Base-by-base conservation (phyloP, 2,797 vertebrate species). In the Mico argentatus region DNA sequence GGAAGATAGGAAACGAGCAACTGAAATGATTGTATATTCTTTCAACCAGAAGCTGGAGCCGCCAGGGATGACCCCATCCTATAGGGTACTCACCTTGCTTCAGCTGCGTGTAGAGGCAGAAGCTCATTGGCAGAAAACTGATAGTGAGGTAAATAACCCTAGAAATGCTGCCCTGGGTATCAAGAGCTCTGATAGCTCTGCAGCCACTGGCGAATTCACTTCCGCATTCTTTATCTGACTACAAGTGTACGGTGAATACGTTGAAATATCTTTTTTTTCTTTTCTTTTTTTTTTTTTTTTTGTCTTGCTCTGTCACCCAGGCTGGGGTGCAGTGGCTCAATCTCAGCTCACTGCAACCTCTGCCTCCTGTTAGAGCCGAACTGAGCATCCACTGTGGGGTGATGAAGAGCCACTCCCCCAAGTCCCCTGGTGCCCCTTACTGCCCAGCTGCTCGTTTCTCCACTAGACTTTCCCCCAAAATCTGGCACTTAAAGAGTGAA, bases 41-140 rank as follows among this genome's bases (percentile, higher is more conserved):
- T 57, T 26, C 57, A 4, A 3, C 1, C 12, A 46, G 10, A 9
- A 24, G 27, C n/a, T 1, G 2, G 9, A 19, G 11, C 57, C 41
- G 2, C 55, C 26, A 1, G 22, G 64, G 36, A 26, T 39, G 13
- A 39, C 64, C 57, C 1, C 19, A 19, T 30, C 41, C 39, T 4
- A 2, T 59, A 27, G 26, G 26, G 26, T 59, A 12, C 57, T 13
- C 57, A 27, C 57, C 26, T 27, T 59, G 57, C 57, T 59, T 59
- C 26, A 27, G 57, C 26, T 12, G 12, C 5, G 24, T 12, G 57
- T 27, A 59, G 26, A 59, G 57, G 2, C 26, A 27, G 5, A 90
- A 48, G 22, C 50, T 22, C 41, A 33, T 1, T 52, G 36, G 19
- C 46, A 46, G 77, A 8, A 79, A 72, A 27, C 39, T 36, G 46